A percentile compares a stretch with the other conserved stretches of the same genome.
These are phyloP conservation scores for Chloromyia formosa DNA, from an alignment of 2,888 invertebrate genomes.

Conservation along the genomic window DNA sequence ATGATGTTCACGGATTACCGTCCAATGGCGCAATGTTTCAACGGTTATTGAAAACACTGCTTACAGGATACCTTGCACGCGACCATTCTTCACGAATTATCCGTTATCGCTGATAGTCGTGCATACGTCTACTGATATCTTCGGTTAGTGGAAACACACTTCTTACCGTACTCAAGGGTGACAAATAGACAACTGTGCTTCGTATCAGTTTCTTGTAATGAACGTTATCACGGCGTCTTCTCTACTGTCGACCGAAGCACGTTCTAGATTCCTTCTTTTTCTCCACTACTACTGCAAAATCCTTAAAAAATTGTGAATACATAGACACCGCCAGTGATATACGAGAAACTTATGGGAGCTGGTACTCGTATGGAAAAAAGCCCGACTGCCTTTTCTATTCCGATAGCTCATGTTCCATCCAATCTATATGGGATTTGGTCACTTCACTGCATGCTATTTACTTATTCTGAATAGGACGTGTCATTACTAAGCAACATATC, in stretches of 20 bases:
- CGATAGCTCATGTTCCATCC: no score
- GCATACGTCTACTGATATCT: not conserved
- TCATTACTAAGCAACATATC: not conserved
- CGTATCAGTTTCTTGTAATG: slow-evolving; percentile 22
- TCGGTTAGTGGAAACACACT: not conserved
- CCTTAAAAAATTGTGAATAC: not conserved
- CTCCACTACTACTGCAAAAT: slow-evolving; percentile 15
- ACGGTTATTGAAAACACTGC: not conserved
- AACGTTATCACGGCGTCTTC: not conserved
- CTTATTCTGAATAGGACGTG: no score
- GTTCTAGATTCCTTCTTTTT: not conserved
- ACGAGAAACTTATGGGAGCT: not conserved
- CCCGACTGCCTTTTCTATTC: no score
- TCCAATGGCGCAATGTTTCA: slow-evolving; percentile 43
- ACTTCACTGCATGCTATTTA: no score
- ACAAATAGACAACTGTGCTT: not conserved
- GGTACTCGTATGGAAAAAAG: no score
- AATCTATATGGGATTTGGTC: no score
- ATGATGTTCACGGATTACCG: slow-evolving; percentile 42
- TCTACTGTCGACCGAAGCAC: not conserved
- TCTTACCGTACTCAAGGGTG: slow-evolving; percentile 6
- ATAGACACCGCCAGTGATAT: slow-evolving; percentile 11
- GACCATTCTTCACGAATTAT: slow-evolving; percentile 9
- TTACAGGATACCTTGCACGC: slow-evolving; percentile 12
- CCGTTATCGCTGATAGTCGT: not conserved